Evolutionary conservation across 2,113 vertebrate genomes (phyloP), one percentile per base, ranked within the genome.

Genomic region (Peromyscus leucopus): DNA sequence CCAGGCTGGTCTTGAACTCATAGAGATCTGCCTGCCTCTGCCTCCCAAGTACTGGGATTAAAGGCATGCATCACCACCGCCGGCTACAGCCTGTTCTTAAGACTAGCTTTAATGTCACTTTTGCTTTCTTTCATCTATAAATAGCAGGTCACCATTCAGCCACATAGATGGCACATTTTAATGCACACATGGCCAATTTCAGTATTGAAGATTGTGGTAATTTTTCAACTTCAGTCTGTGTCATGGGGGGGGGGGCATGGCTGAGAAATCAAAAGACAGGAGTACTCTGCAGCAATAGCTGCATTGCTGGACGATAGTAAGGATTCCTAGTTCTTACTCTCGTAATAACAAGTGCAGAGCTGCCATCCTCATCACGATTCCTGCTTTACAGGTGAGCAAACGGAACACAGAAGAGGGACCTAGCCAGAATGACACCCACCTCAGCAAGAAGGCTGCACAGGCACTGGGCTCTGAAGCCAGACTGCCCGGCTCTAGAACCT

Each of bases 311-410:
- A 59, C 17, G 36, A 67, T 71, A 55, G 59, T 22, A 65, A 90
- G 59, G 82, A 19, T 83, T 95, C 28, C 93, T 22, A 83, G 67
- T 57, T 94, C n/a, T 78, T 46, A 33, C 65, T 91, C 75, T 86
- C 72, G 55, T 13, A 65, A 24, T 2, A 46, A 39, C 42, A 72
- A 78, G 87, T 19, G 12, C 33, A 59, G 31, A 59, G 21, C 63
- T 85, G 16, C 2, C 48, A 17, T 71, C 84, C 19, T 59, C 36
- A 59, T 59, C 46, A 42, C 85, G 84, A 48, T 13, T 16, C n/a
- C 17, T 75, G n/a, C 85, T 74, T 72, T 71, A 94, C 0, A 76
- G 21, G 10, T 51, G 51, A 93, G 19, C 84, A 90, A 95, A 69
- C 48, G n/a, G 69, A 8, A 0, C 36, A 33, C 36, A 48, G 48